These are phyloP conservation scores for Hetaerina titia DNA, from an alignment of 2,888 invertebrate species.

Conservation along the genomic window DNA sequence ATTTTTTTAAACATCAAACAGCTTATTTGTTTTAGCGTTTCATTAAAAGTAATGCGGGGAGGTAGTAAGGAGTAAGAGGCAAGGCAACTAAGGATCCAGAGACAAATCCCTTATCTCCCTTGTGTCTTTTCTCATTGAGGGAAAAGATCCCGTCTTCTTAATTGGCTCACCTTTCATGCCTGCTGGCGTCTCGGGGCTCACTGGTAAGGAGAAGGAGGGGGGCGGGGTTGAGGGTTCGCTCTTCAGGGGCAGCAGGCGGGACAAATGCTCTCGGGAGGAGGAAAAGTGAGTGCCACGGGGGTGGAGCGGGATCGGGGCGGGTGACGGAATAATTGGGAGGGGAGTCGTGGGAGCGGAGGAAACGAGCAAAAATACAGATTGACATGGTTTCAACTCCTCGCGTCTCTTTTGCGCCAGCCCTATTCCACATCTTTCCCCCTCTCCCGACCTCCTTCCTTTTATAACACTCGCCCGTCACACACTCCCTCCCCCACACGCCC, in stretches of 20 bases:
- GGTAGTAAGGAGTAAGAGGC: background rate
- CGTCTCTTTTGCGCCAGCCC: background rate
- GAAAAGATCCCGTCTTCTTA: conserved; percentile 25
- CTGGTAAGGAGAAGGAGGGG: background rate
- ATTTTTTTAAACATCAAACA: background rate
- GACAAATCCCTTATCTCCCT: background rate
- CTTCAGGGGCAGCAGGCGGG: too few relatives aligned
- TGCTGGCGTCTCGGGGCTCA: background rate
- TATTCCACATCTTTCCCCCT: background rate
- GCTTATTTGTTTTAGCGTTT: background rate
- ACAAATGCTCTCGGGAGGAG: too few relatives aligned
- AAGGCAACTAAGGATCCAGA: background rate
- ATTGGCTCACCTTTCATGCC: conserved; percentile 20
- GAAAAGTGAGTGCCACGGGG: too few relatives aligned
- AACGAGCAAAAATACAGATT: background rate
- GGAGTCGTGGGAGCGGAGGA: background rate
- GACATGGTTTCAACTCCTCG: background rate
- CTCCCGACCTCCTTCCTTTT: background rate
- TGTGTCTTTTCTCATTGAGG: background rate
- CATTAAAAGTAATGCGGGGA: background rate
- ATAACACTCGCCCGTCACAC: background rate
- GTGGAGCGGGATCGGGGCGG: too few relatives aligned
- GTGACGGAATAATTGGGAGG: background rate
- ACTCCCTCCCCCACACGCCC: background rate
- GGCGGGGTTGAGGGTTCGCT: background rate